phyloP scores from a whole-genome alignment of 2,797 vertebrate species.

The Alectoris magna region DNA sequence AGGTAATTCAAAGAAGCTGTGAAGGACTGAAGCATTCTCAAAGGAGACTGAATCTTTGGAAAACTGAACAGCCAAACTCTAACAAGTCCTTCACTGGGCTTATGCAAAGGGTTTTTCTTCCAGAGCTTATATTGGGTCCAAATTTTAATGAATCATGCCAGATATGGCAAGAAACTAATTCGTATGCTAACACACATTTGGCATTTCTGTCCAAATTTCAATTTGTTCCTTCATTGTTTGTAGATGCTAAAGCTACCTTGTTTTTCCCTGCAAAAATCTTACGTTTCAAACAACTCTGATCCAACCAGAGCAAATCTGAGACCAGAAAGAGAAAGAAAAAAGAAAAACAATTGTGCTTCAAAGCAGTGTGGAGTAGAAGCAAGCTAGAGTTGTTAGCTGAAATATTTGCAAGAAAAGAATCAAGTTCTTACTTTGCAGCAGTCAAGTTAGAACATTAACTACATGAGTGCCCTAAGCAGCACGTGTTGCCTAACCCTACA shows the following conservation, averaged over 20 bases:
- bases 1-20: background rate
- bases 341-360: background rate
- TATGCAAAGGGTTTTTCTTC: background rate
- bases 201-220: background rate
- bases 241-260: background rate
- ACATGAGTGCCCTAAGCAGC: background rate
- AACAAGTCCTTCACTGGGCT: background rate
- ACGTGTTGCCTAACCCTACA: fast-evolving
- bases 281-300: background rate
- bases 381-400: background rate
- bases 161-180: background rate
- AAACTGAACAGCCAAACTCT: background rate
- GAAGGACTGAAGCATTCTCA: background rate
- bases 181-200: background rate
- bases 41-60: background rate
- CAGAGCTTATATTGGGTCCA: background rate
- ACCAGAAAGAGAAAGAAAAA: background rate
- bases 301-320: background rate
- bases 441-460: background rate
- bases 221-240: background rate
- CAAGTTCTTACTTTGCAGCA: background rate
- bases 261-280: background rate
- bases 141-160: background rate
- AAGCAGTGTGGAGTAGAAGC: background rate
- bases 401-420: background rate